phyloP scores from a whole-genome alignment of 2,113 vertebrate genomes.

The Prinia subflava region DNA sequence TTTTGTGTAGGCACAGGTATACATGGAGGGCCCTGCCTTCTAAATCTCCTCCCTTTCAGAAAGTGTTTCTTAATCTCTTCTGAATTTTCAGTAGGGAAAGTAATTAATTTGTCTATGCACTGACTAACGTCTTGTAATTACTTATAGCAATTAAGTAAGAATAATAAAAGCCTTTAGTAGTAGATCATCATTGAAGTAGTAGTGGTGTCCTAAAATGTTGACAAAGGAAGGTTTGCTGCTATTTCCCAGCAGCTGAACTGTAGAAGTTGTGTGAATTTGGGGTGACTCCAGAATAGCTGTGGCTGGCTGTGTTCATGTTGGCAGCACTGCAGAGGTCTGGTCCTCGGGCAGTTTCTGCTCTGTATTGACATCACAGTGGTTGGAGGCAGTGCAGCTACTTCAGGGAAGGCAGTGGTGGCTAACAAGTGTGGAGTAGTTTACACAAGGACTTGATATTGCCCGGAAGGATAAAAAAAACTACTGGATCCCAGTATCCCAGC shows the following conservation, averaged over 20 bases:
- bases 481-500: background rate
- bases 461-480: background rate
- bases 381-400: background rate
- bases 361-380: rapidly evolving
- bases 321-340: background rate
- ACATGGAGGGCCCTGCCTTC: background rate
- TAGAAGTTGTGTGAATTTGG: background rate
- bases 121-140: background rate
- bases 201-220: background rate
- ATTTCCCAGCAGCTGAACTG: background rate
- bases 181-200: background rate
- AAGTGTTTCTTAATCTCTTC: background rate
- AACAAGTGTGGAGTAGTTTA: background rate
- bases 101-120: background rate
- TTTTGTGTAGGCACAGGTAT: background rate
- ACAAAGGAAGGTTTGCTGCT: background rate
- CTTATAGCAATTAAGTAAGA: background rate
- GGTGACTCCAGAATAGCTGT: background rate
- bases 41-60: background rate
- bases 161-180: background rate
- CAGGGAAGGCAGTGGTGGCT: background rate
- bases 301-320: background rate
- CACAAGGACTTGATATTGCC: rapidly evolving
- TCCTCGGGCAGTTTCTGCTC: background rate
- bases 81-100: background rate